Evolutionary conservation across 2,797 vertebrate genomes (phyloP).

Genomic region (Xiphophorus birchmanni): DNA sequence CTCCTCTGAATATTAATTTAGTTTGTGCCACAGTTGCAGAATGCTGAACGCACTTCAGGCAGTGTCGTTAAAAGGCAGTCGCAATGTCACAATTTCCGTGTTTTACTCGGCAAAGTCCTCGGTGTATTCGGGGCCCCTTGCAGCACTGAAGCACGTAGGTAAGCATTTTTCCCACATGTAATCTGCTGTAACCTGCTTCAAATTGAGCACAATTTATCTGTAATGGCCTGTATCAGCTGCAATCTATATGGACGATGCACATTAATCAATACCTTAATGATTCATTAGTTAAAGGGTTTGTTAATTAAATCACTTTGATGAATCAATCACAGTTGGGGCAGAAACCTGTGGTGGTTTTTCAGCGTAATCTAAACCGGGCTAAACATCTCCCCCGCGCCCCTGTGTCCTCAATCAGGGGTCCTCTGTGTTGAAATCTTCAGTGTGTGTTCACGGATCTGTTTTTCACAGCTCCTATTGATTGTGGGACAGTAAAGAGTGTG

Average conservation of each 20-base stretch:
- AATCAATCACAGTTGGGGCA: slow-evolving; percentile 66
- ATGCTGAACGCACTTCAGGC: slow-evolving; percentile 16
- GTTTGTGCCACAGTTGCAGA: slow-evolving; percentile 35
- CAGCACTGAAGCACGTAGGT: slow-evolving; percentile 38
- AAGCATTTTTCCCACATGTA: slow-evolving; percentile 43
- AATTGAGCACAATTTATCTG: slow-evolving; percentile 65
- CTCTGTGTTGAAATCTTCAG: slow-evolving; percentile 20
- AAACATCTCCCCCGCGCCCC: slow-evolving; percentile 44
- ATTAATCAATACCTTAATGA: slow-evolving; percentile 76
- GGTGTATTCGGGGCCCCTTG: slow-evolving; percentile 45
- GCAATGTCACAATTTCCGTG: slow-evolving; percentile 47
- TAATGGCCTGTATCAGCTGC: slow-evolving; percentile 70
- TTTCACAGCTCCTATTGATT: slow-evolving; percentile 68
- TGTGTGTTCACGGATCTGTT: slow-evolving; percentile 59
- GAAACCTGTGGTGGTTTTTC: slow-evolving; percentile 54
- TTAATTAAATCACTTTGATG: slow-evolving; percentile 73
- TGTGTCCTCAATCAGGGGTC: slow-evolving; percentile 32
- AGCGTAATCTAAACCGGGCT: slow-evolving; percentile 52
- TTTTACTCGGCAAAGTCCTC: slow-evolving; percentile 54
- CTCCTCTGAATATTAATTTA: slow-evolving; percentile 35
- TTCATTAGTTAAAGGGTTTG: slow-evolving; percentile 71
- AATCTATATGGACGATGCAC: slow-evolving; percentile 61
- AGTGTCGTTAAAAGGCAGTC: not conserved
- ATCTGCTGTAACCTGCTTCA: slow-evolving; percentile 57
- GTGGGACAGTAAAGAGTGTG: slow-evolving; percentile 67